Evolutionary conservation across 1,140 invertebrate species (phyloP).

Genomic region (Panulirus ornatus): DNA sequence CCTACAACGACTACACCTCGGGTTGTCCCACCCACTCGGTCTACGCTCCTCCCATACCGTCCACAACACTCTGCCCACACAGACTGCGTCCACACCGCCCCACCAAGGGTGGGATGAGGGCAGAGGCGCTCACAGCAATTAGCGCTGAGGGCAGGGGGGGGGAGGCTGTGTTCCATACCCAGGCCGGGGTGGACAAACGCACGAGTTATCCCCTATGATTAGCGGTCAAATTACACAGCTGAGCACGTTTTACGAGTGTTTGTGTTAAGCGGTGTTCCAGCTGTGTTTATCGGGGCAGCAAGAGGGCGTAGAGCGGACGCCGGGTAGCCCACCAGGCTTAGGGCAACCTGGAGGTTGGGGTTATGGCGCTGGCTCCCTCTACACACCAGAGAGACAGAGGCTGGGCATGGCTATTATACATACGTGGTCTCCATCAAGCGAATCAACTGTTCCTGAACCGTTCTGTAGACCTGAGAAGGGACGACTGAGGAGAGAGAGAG

Average conservation of each 20-base stretch:
- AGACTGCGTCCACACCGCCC: background rate
- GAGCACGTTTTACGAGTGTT: too few relatives aligned
- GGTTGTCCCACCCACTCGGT: background rate
- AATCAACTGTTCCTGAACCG: too few relatives aligned
- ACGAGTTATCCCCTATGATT: slow-evolving; percentile 41
- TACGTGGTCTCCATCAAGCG: too few relatives aligned
- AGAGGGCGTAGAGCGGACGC: background rate
- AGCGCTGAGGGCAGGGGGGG: slow-evolving; percentile 22
- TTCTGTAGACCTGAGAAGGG: background rate
- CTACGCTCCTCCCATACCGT: background rate
- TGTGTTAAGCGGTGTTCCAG: slow-evolving; percentile 24
- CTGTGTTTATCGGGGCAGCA: slow-evolving; percentile 17
- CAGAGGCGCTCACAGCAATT: slow-evolving; percentile 16
- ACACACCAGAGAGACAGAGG: too few relatives aligned
- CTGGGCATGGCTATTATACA: too few relatives aligned
- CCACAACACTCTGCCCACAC: background rate
- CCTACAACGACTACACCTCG: too few relatives aligned
- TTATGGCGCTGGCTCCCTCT: too few relatives aligned
- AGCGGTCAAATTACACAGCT: slow-evolving; percentile 29
- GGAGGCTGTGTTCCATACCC: slow-evolving; percentile 4
- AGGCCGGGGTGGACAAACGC: slow-evolving; percentile 28
- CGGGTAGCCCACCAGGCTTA: too few relatives aligned
- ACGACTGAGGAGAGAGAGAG: background rate
- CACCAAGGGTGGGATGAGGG: background rate
- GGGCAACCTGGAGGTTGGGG: too few relatives aligned